Percentiles rank a stretch among this genome's conserved stretches.
Evolutionary conservation across 2,888 invertebrate species (phyloP).

Genomic region (Chrysotoxum bicinctum): DNA sequence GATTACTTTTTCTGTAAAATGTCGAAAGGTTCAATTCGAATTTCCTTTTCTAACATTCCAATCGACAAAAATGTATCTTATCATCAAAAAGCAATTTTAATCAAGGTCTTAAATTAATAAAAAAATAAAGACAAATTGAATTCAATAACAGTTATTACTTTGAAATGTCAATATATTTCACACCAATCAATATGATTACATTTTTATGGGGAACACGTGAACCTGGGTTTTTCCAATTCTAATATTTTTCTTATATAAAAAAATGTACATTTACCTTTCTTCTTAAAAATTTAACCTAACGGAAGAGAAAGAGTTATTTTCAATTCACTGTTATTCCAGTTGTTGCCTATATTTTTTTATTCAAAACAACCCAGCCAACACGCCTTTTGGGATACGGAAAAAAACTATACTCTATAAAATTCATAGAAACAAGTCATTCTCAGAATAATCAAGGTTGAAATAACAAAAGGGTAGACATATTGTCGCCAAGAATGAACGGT

Average conservation of each 20-base stretch:
- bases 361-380: background rate
- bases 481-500: conserved; percentile 46
- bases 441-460: conserved; percentile 32
- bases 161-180: conserved; percentile 1
- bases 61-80: background rate
- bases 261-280: background rate
- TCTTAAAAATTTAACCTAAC: background rate
- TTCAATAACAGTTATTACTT: background rate
- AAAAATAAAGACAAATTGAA: background rate
- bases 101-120: background rate
- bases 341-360: background rate
- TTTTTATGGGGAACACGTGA: background rate
- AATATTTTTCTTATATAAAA: background rate
- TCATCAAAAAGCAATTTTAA: background rate
- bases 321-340: background rate
- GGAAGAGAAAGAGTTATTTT: background rate
- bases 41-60: too few relatives aligned
- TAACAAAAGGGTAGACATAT: conserved; percentile 46
- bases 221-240: background rate
- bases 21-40: too few relatives aligned
- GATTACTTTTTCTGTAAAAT: too few relatives aligned
- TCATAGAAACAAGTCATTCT: conserved; percentile 16
- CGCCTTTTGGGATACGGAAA: background rate
- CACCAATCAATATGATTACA: background rate
- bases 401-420: background rate